Evolutionary conservation across 1,140 invertebrate genomes (phyloP), one percentile per base, ranked within the genome.

Genomic region (Drosophila watanabei): DNA sequence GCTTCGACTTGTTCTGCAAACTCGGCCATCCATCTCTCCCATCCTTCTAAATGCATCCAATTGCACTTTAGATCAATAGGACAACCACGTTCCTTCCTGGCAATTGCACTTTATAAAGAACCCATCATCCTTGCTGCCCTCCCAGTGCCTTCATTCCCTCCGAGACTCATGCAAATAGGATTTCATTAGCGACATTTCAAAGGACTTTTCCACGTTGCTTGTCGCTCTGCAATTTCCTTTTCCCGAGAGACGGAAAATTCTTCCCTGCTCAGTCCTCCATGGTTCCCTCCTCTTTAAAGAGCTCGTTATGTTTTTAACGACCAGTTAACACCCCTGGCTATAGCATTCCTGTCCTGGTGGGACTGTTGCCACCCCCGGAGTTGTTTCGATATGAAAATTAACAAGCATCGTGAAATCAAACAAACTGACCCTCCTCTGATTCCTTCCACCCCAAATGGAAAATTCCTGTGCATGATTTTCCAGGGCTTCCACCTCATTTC

Each of bases 171-270:
- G 75, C 78, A 84, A 89, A 89, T 89, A 68, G 73, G 72, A 88
- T 88, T 84, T 84, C 85, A 88, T 88, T 88, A 88, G 69, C 78
- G 73, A 88, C 81, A 89, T 69, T 79, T 88, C 72, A 80, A 81
- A 80, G 73, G 61, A 64, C 49, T 71, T 71, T 80, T 88, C 77
- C 78, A 69, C 71, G 60, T 71, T 77, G 73, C 59, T 84, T 72
- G 58, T 71, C 58, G 63, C 69, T 75, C 70, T 66, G 54, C 64
- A 61, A 66, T 70, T 80, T 80, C 64, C 57, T 66, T 51, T 63
- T 28, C 64, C 37, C 43, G 33, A 24, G 56, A 51, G 18, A 16
- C 39, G 28, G 48, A 62, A 56, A 54, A 73, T 16, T 4, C 45
- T 24, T 49, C 45, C 16, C 33, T 58, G 33, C 7, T 43, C 37